Evolutionary conservation across 2,113 vertebrate genomes (phyloP), one percentile per base, ranked within the genome.

Genomic region (Aldabrachelys gigantea): DNA sequence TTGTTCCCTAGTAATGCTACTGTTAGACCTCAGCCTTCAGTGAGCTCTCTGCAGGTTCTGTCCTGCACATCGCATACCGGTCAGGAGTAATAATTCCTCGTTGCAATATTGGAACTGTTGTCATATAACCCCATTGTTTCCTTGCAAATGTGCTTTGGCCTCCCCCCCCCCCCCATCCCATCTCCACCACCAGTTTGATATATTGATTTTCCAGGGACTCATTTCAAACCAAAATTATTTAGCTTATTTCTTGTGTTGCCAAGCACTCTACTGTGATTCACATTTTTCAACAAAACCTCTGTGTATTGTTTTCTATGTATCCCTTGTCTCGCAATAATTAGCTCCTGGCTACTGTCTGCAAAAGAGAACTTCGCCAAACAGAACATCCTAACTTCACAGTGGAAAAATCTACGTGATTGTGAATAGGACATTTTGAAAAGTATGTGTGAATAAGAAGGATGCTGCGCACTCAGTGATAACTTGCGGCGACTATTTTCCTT

Each of bases 351-450:
- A 80, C n/a, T 65, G 81, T 38, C 12, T 69, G 62, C 92, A 93
- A 91, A 93, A 88, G 91, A 62, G 1, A 1, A 49, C 0, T 1
- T 9, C 57, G 57, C 24, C 84, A 79, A 91, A 88, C 53, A 89
- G 47, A 92, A 94, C 91, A 29, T 47, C 35, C 76, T 72, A 31
- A 24, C 80, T 62, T 89, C 72, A 84, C 57, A 82, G 52, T 0
- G 50, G 19, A 75, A 93, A 65, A 91, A 47, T 8, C 78, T 62
- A 25, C 65, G 79, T 91, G 8, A 12, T 80, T 86, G 72, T 31
- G 56, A 54, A 84, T 84, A 92, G 91, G 87, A 89, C 27, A 27
- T 81, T 84, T 78, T 78, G 83, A 59, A 52, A 92, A 92, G 50
- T 4, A 5, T 88, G 82, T 21, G 65, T 79, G 78, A 88, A 89